Conservation (phyloP, 2,113 vertebrate genomes). For the Psophia crepitans region DNA sequence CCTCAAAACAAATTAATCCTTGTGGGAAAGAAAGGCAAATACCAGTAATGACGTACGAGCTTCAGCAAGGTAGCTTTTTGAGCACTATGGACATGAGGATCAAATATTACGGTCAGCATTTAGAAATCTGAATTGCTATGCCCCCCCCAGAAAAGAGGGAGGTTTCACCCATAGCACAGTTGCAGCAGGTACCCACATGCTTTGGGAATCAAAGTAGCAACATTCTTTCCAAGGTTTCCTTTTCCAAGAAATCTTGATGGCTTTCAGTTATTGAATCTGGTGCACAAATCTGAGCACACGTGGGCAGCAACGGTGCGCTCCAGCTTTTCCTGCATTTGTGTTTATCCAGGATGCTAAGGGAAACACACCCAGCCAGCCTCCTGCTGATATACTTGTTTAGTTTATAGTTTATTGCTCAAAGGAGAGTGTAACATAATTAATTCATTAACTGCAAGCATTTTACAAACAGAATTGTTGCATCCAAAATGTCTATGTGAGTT, state of each 20-base stretch:
- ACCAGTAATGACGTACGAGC: neutral
- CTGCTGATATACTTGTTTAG: neutral
- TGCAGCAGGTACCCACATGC: neutral
- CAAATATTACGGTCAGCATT: neutral
- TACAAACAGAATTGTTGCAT: neutral
- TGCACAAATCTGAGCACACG: neutral
- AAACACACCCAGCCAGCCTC: neutral
- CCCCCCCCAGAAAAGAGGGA: neutral
- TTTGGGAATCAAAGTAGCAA: neutral
- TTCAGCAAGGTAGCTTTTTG: neutral
- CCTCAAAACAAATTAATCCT: neutral
- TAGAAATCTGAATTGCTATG: neutral
- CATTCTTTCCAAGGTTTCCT: neutral
- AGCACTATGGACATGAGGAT: neutral
- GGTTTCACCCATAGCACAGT: neutral
- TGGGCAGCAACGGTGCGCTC: neutral
- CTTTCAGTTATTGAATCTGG: neutral
- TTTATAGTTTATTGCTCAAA: neutral
- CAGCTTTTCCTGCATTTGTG: neutral
- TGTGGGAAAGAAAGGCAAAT: neutral
- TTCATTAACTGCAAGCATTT: neutral
- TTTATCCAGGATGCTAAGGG: neutral
- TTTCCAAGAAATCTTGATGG: neutral
- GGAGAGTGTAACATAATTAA: neutral
- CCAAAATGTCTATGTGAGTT: neutral